Evolutionary conservation across 37 sponge, comb jelly and placozoan genomes (phyloP), one percentile per base, ranked within the genome.

Genomic region (Dysidea cf. avara): DNA sequence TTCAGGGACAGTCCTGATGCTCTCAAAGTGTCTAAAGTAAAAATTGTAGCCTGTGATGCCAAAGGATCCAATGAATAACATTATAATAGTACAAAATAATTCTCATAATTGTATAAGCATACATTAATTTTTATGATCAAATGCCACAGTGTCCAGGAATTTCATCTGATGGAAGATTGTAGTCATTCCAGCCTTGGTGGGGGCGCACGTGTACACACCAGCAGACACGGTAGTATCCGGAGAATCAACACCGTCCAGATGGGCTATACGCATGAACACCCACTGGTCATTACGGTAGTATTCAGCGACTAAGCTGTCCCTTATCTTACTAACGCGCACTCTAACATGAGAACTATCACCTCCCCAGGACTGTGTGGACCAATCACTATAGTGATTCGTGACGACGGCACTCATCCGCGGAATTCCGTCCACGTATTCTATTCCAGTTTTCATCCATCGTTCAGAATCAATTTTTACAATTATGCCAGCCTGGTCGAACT

Each of bases 1-100:
- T 94, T 97, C 80, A 81, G 81, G 25, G 93, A 94, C 29, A 67
- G 74, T 0, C 79, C 79, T 1, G 99, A 94, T 60, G 39, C 31
- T 5, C 47, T 92, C 9, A 32, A 53, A 16, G 58, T 73, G 1
- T 35, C 54, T 12, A 97, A 86, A 55, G 78, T 97, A 20, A 97
- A 91, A 72, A 89, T 97, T 67, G 99, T 97, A 3, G 99, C 99
- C 1, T 97, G 99, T 68, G 99, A 97, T 20, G 99, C 75, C 38
- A 69, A 47, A 16, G 71, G 56, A 28, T 13, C 54, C 25, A 47
- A 20, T 76, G 77, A n/a, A n/a, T n/a, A n/a, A n/a, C n/a, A n/a
- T n/a, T n/a, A n/a, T n/a, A n/a, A n/a, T n/a, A n/a, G n/a, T n/a
- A n/a, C n/a, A n/a, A n/a, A n/a, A n/a, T n/a, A n/a, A n/a, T n/a